Evolutionary conservation across 2,888 invertebrate genomes (phyloP).

Genomic region (Meghimatium bilineatum): DNA sequence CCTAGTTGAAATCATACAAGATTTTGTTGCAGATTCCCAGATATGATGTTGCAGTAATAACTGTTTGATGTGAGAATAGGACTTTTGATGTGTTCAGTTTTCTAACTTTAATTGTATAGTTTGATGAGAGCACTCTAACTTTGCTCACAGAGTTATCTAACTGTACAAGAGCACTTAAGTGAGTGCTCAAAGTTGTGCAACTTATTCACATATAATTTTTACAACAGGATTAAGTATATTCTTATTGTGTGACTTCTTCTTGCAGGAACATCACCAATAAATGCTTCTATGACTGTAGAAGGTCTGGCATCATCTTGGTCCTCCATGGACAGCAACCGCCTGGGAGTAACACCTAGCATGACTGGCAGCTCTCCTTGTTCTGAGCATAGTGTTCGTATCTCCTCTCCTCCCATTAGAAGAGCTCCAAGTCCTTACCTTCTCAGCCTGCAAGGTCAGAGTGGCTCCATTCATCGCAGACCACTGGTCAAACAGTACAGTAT

Average conservation of each 20-base stretch:
- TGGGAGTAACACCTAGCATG: constrained; percentile 45
- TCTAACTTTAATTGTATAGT: too few species aligned
- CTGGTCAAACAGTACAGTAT: constrained; percentile 57
- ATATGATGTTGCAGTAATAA: too few species aligned
- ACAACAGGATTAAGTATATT: background rate
- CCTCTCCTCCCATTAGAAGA: constrained; percentile 51
- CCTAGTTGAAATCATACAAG: too few species aligned
- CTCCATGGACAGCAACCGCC: constrained; percentile 46
- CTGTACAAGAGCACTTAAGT: too few species aligned
- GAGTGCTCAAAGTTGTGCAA: background rate
- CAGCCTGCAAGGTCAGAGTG: constrained; percentile 40
- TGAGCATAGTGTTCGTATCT: constrained; percentile 49
- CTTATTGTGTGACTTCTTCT: background rate
- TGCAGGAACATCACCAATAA: constrained; percentile 41
- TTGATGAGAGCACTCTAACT: too few species aligned
- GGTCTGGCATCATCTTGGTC: constrained; percentile 47
- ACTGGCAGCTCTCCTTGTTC: constrained; percentile 50
- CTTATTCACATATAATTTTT: background rate
- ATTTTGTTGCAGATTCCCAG: too few species aligned
- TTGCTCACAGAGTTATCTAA: too few species aligned
- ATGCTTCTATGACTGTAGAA: constrained; percentile 44
- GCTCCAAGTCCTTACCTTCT: constrained; percentile 49
- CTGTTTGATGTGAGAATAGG: too few species aligned
- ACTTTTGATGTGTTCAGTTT: too few species aligned
- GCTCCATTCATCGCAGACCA: constrained; percentile 49